phyloP scores from a whole-genome alignment of 2,113 vertebrate genomes.

The Eira barbara region DNA sequence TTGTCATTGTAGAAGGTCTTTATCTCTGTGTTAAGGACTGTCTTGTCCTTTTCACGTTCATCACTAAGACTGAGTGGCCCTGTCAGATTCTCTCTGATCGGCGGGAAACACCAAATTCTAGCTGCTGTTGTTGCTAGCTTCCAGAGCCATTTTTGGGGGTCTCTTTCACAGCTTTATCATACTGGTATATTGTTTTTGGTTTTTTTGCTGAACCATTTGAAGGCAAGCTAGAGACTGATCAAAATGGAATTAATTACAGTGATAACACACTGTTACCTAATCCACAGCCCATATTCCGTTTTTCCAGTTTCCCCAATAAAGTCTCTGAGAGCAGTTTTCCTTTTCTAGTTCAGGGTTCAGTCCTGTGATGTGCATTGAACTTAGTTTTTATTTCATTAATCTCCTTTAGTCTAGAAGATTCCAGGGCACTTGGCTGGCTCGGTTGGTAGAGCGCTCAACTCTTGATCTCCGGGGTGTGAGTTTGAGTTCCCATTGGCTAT shows the following conservation, averaged over 20 bases:
- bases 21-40: not conserved
- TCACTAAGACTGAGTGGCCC: not conserved
- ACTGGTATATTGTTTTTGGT: not conserved
- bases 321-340: not conserved
- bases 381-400: not conserved
- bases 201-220: not conserved
- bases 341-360: not conserved
- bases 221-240: not conserved
- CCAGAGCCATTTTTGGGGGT: not conserved
- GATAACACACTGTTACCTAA: not conserved
- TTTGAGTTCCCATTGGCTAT: not conserved
- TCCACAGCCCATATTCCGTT: not conserved
- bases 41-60: not conserved
- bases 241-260: not conserved
- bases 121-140: not conserved
- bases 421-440: not conserved
- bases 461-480: not conserved
- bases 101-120: not conserved
- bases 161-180: not conserved
- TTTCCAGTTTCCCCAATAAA: not conserved
- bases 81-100: not conserved
- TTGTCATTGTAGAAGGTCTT: not conserved
- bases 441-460: not conserved
- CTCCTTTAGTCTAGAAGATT: not conserved
- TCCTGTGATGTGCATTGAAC: not conserved